Base-by-base conservation (phyloP, 1,140 invertebrate genomes). In the Popillia japonica region DNA sequence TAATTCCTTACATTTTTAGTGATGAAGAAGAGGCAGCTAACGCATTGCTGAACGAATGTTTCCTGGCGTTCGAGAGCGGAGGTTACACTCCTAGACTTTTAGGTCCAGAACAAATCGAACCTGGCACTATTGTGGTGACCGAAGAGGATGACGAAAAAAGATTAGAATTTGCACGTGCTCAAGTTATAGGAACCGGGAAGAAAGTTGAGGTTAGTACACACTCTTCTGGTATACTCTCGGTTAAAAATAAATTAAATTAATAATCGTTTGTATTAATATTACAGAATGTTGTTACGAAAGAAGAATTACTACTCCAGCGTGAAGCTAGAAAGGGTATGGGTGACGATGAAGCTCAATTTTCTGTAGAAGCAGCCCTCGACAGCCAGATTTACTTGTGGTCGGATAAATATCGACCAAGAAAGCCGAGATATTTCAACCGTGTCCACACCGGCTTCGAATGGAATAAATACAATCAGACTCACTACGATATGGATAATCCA, bases 391-490 rank as follows among this genome's bases (percentile, higher is more conserved):
- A 98, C 85, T 87, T 98, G 6, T 99, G 98, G 97, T 97, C 97
- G 0, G 98, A 99, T 84, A 99, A 99, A 88, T 99, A 99, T 87
- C 88, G 98, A 10, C 98, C 98, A 0, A 88, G 98, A 22, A 99
- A 99, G 87, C 98, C 98, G 0, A 88, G 98, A 75, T 99, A 99
- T 88, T 99, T 99, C 87, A 99, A 99, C 89, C 92, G 98, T 79
- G 95, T 96, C 0, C 95, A 97, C 87, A 96, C 94, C 55, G 97
- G 99, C 6, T 99, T 99, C 88, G 98, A 99, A 86, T 99, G 99
- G 99, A 99, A 99, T 88, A 99, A 99, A 86, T 99, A 99, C 86
- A 99, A 99, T 89, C 98, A 99, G 88, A 99, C 98, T 17, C 98
- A 99, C 89, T 99, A 99, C 87, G 98, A 99, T 86, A 98, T 99